Base-by-base conservation (phyloP, 2,113 vertebrate species). In the Tupaia chinensis region DNA sequence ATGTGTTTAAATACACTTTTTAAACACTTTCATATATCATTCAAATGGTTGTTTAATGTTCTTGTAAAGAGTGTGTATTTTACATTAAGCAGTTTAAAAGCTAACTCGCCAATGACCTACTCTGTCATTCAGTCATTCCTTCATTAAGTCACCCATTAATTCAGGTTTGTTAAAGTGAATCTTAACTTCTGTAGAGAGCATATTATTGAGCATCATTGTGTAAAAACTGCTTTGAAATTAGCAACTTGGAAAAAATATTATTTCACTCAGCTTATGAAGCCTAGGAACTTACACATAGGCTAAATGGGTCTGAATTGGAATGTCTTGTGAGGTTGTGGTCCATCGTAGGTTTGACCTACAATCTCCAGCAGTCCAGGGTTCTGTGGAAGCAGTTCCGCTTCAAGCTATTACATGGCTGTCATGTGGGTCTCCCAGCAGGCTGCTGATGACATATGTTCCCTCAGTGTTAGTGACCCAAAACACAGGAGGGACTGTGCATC, bases 401-500 rank as follows among this genome's bases (percentile, higher is more conserved):
- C 13, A 53, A 19, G 17, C 54, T 54, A 0, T 15, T 3, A 12
- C 5, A 2, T 1, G 20, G 27, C 25, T 60, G 1, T 9, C 23
- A 16, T 7, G 29, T 4, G 15, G 32, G 3, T 13, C 32, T 93
- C n/a, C 17, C 27, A 3, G 7, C 25, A 14, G 29, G 73, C 29
- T 68, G 7, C 63, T 19, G 15, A 44, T n/a, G 10, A 13, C 32
- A 12, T 2, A 19, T 3, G 2, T 56, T 77, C 53, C 56, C 70
- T 14, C n/a, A n/a, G 53, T 25, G 2, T 60, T 16, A 32, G 20
- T 76, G 34, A 78, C 22, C 9, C 4, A 14, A 78, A 29, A 65
- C 15, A 25, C 17, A 19, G 17, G 3, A 7, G 53, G 25, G 29
- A 80, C 10, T 1, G 0, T 54, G 1, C 14, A 25, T 16, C 69